Evolutionary conservation across 2,113 vertebrate genomes (phyloP).

Genomic region (Alouatta palliata): DNA sequence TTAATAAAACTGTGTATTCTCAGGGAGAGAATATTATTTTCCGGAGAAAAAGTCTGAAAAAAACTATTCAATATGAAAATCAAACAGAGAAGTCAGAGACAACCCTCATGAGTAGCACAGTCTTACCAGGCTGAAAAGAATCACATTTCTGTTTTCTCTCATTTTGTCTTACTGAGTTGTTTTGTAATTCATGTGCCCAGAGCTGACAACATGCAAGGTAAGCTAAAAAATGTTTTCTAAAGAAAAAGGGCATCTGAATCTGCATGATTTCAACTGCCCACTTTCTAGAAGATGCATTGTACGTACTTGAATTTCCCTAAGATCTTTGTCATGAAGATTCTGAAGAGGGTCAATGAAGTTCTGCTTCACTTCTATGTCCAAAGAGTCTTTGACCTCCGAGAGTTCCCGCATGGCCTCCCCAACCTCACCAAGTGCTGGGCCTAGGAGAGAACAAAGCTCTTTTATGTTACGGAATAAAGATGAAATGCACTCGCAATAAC

Average conservation of each 20-base stretch:
- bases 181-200: background rate
- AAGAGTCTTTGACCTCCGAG: conserved; percentile 96
- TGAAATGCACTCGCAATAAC: background rate
- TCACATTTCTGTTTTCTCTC: background rate
- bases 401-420: conserved; percentile 97
- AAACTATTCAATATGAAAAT: background rate
- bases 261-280: background rate
- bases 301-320: conserved; percentile 96
- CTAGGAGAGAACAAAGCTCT: conserved; percentile 78
- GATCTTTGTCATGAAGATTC: conserved; percentile 97
- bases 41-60: background rate
- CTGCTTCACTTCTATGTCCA: conserved; percentile 99
- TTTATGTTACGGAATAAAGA: conserved; percentile 29
- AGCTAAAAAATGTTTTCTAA: background rate
- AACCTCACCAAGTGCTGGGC: conserved; percentile 92
- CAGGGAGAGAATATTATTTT: background rate
- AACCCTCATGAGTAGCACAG: background rate
- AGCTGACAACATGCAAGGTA: background rate
- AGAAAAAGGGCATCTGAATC: background rate
- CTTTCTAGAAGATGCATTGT: background rate
- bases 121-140: background rate
- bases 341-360: conserved; percentile 99
- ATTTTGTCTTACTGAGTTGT: background rate
- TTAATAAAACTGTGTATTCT: background rate
- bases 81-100: background rate